These are phyloP conservation scores for Harpegnathos saltator DNA, from an alignment of 1,140 invertebrate genomes.

Conservation along the genomic window DNA sequence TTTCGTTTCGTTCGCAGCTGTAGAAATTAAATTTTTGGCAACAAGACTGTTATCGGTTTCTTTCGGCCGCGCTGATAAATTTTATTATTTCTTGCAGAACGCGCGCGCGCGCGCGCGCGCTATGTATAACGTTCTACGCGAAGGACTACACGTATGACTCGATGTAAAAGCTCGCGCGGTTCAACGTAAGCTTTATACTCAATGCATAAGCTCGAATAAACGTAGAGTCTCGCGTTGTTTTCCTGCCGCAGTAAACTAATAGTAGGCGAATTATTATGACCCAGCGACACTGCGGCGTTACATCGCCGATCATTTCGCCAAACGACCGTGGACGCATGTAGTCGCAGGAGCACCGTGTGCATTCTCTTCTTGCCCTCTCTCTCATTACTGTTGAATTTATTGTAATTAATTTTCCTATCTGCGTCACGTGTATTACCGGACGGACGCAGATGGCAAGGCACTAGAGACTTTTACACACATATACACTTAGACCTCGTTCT, in stretches of 20 bases:
- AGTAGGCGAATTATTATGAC: background rate
- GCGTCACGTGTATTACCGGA: conserved; percentile 77
- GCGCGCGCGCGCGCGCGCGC: no score
- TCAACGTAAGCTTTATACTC: no score
- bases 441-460: conserved; percentile 68
- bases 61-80: no score
- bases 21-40: no score
- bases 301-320: conserved; percentile 48
- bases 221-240: background rate
- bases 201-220: no score
- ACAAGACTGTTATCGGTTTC: no score
- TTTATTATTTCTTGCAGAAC: no score
- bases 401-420: conserved; percentile 86
- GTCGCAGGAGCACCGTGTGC: conserved; percentile 1
- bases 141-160: no score
- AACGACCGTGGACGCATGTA: conserved; percentile 50
- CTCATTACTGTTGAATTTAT: conserved; percentile 85
- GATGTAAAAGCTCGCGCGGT: no score
- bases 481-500: conserved; percentile 79
- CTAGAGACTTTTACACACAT: conserved; percentile 62
- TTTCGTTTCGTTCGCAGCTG: no score
- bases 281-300: conserved; percentile 7
- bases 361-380: conserved; percentile 77
- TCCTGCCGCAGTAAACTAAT: conserved; percentile 14
- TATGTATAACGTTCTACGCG: no score